These are phyloP conservation scores for Andrena cerasifolii DNA, from an alignment of 1,140 invertebrate genomes.

Conservation along the genomic window DNA sequence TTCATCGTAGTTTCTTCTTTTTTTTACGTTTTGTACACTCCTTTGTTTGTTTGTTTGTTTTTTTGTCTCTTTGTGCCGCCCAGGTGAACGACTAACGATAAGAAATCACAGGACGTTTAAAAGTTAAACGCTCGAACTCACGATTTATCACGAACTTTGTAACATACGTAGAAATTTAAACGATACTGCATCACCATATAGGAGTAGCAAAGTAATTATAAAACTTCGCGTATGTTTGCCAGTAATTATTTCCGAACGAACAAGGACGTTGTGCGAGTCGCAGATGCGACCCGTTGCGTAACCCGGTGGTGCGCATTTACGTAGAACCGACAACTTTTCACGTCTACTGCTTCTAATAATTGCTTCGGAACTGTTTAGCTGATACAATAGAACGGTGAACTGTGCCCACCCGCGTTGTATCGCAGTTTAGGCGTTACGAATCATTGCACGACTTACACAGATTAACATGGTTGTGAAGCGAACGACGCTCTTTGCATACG, in stretches of 20 bases:
- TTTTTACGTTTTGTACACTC: not conserved
- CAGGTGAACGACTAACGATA: constrained; percentile 17
- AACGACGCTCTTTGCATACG: not conserved
- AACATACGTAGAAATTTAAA: not conserved
- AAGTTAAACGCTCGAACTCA: not conserved
- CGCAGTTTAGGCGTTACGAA: constrained; percentile 13
- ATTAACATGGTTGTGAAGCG: constrained; percentile 9
- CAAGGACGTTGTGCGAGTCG: not conserved
- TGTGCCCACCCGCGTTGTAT: not conserved
- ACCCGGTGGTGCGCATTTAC: constrained; percentile 21
- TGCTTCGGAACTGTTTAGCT: constrained; percentile 4
- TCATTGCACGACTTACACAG: constrained; percentile 16
- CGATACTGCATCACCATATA: not conserved
- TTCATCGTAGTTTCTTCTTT: not conserved
- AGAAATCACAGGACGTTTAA: constrained; percentile 1
- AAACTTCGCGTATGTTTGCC: not conserved
- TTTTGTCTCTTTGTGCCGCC: not conserved
- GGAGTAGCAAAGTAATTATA: not conserved
- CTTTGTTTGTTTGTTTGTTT: not conserved
- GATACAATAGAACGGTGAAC: constrained; percentile 17
- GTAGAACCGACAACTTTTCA: constrained; percentile 17
- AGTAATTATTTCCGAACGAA: not conserved
- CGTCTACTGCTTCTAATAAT: constrained; percentile 31
- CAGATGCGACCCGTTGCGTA: constrained; percentile 1
- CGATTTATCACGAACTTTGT: not conserved